Percentiles rank a stretch among this genome's conserved stretches.
phyloP scores from a whole-genome alignment of 2,113 vertebrate genomes.

The Chelonoidis abingdonii region DNA sequence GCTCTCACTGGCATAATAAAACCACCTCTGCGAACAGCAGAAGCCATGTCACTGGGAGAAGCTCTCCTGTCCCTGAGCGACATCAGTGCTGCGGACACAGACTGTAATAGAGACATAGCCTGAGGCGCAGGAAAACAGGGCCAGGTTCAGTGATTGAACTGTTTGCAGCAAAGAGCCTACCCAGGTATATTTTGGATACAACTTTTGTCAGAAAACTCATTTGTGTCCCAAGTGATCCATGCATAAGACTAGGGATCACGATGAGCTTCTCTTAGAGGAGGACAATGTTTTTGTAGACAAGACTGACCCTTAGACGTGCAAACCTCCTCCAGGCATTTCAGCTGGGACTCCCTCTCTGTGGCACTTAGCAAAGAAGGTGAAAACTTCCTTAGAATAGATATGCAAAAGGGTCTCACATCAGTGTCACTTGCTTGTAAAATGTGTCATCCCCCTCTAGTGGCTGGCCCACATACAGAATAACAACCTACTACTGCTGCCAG shows the following conservation, averaged over 20 bases:
- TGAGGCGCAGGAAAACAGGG: background rate
- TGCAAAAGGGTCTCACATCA: background rate
- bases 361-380: background rate
- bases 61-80: no score
- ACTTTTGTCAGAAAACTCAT: background rate
- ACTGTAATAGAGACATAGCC: no score
- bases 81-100: no score
- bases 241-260: background rate
- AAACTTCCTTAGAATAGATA: background rate
- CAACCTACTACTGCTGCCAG: background rate
- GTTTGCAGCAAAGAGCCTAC: background rate
- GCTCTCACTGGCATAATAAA: no score
- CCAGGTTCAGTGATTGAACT: background rate
- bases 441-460: background rate
- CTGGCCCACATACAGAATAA: background rate
- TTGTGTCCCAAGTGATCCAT: background rate
- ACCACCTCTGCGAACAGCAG: no score
- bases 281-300: rapidly evolving
- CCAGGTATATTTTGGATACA: background rate
- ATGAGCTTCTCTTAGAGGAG: background rate
- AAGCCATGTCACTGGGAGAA: no score
- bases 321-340: background rate
- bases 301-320: background rate
- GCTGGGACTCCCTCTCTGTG: background rate
- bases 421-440: background rate